These are phyloP conservation scores for Linnaemya tessellans DNA, from an alignment of 2,888 invertebrate species.

Conservation along the genomic window DNA sequence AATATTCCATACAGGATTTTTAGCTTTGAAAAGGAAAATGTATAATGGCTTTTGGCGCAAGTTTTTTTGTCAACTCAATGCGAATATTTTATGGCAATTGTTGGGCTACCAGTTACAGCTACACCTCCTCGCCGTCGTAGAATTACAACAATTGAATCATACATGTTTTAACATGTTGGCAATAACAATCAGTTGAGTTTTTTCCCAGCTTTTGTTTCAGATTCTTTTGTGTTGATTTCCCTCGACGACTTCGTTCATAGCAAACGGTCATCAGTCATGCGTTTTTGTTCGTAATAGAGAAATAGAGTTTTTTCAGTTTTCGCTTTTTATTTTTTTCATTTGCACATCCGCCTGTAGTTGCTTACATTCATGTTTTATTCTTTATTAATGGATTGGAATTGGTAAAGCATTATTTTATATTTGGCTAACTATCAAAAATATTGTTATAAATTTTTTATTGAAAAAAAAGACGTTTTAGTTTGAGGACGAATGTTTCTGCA, in stretches of 20 bases:
- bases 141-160: neutral
- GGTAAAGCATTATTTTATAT: conserved; percentile 4
- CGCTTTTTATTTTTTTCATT: neutral
- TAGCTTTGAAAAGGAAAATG: neutral
- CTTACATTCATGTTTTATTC: conserved; percentile 25
- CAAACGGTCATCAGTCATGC: conserved; percentile 48
- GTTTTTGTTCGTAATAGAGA: conserved; percentile 10
- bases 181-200: neutral
- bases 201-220: conserved; percentile 28
- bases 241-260: conserved; percentile 31
- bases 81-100: neutral
- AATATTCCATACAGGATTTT: conserved; percentile 49
- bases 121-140: neutral
- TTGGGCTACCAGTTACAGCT: neutral
- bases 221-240: conserved; percentile 61
- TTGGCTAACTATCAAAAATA: neutral
- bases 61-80: neutral
- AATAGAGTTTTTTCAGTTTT: conserved; percentile 21
- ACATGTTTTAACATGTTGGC: conserved; percentile 19
- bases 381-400: conserved; percentile 42
- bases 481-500: neutral
- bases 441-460: neutral
- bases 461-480: neutral
- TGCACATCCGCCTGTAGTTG: neutral
- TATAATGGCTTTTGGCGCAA: neutral